Percentiles rank a stretch among this genome's conserved stretches.
phyloP scores from a whole-genome alignment of 2,113 vertebrate genomes.

The Platichthys flesus region DNA sequence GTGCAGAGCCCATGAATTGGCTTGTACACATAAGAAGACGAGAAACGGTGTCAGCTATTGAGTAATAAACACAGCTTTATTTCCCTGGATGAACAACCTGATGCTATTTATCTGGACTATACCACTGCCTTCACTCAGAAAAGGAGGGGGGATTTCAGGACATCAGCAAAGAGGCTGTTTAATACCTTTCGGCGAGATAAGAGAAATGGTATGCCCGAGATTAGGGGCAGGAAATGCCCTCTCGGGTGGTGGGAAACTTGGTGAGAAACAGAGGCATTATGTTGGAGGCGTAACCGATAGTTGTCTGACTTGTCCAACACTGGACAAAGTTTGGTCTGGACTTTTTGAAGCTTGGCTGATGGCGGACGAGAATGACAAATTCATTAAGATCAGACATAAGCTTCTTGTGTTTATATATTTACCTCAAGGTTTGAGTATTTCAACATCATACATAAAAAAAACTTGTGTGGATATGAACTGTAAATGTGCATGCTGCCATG shows the following conservation, averaged over 20 bases:
- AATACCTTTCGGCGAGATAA: conserved; percentile 72
- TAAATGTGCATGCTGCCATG: background rate
- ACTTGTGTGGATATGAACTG: background rate
- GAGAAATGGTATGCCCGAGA: conserved; percentile 62
- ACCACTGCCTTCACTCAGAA: conserved; percentile 17
- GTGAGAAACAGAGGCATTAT: conserved; percentile 59
- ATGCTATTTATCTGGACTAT: conserved; percentile 52
- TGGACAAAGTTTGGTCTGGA: conserved; percentile 35
- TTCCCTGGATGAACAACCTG: conserved; percentile 12
- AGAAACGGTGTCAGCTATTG: conserved; percentile 47
- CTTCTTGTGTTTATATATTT: conserved; percentile 22
- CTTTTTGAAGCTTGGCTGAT: conserved; percentile 35
- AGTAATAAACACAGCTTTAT: conserved; percentile 48
- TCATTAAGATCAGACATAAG: conserved; percentile 13
- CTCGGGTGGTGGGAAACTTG: conserved; percentile 73
- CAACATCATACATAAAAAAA: background rate
- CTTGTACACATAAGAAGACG: conserved; percentile 45
- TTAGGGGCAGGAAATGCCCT: conserved; percentile 68
- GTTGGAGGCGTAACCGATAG: conserved; percentile 70
- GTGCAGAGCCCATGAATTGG: conserved; percentile 61
- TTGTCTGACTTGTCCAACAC: conserved; percentile 59
- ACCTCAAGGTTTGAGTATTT: conserved; percentile 9
- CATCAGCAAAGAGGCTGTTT: conserved; percentile 48
- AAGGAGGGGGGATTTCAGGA: conserved; percentile 32
- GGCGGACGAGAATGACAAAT: conserved; percentile 28